A percentile compares a stretch with the other conserved stretches of the same genome.
Evolutionary conservation across 1,140 invertebrate species (phyloP).

Genomic region (Drosophila mayri): DNA sequence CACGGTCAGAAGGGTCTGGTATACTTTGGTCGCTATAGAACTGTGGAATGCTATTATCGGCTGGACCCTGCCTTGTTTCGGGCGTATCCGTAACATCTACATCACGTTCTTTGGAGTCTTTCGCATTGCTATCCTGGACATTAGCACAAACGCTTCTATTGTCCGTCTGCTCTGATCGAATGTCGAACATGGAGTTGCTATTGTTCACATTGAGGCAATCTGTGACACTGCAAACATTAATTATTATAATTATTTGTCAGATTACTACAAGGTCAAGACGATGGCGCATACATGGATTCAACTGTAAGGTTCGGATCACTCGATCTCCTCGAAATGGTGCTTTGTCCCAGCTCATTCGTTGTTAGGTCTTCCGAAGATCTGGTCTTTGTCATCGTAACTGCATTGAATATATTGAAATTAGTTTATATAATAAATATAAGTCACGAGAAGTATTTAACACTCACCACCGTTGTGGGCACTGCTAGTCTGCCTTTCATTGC

Average conservation of each 20-base stretch:
- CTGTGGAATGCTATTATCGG: constrained; percentile 31
- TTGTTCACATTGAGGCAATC: constrained; percentile 62
- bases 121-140: constrained; percentile 18
- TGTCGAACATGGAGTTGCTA: constrained; percentile 74
- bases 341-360: constrained; percentile 87
- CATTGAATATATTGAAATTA: not conserved
- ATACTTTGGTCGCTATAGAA: constrained; percentile 59
- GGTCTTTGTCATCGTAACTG: constrained; percentile 90
- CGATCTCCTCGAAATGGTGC: constrained; percentile 88
- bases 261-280: not conserved
- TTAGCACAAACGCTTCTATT: constrained; percentile 29
- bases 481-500: constrained; percentile 79
- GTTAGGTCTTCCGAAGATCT: constrained; percentile 92
- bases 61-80: constrained; percentile 9
- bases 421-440: too few relatives aligned
- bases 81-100: constrained; percentile 22
- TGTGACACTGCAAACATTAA: constrained; percentile 37
- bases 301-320: constrained; percentile 93
- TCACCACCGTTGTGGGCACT: constrained; percentile 75
- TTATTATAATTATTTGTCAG: not conserved
- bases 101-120: constrained; percentile 34
- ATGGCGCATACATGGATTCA: constrained; percentile 86
- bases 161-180: constrained; percentile 48
- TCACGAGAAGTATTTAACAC: not conserved
- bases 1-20: constrained; percentile 37